A percentile compares a stretch with the other conserved stretches of the same genome.
Evolutionary conservation across 2,113 vertebrate species (phyloP).

Genomic region (Camelus bactrianus): DNA sequence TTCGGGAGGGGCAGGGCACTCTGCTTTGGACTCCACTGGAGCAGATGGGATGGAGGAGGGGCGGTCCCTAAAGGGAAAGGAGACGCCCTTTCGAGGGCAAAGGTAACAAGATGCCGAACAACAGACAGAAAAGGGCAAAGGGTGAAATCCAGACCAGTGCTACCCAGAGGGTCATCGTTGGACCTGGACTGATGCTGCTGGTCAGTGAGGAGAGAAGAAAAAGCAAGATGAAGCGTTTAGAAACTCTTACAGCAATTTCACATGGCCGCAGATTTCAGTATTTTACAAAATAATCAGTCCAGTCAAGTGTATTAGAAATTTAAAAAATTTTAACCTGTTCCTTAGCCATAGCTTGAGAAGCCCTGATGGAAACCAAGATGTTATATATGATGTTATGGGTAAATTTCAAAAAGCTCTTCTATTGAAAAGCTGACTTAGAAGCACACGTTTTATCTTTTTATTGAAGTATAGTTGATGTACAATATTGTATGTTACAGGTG

Average conservation of each 20-base stretch:
- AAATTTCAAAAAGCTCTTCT: not conserved
- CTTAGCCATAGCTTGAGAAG: not conserved
- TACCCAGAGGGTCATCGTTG: rapidly evolving
- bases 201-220: not conserved
- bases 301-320: not conserved
- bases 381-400: not conserved
- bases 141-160: not conserved
- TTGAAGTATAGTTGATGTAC: too few species aligned
- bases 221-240: not conserved
- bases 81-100: not conserved
- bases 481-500: too few species aligned
- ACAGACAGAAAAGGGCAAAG: not conserved
- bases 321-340: not conserved
- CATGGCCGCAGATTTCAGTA: not conserved
- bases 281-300: not conserved
- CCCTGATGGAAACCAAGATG: not conserved
- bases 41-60: not conserved
- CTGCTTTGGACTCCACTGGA: not conserved
- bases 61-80: not conserved
- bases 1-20: not conserved
- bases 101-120: not conserved
- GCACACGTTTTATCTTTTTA: not conserved
- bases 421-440: not conserved
- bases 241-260: not conserved
- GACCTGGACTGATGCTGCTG: rapidly evolving